phyloP scores from a whole-genome alignment of 2,888 invertebrate species.

The Allacma fusca region DNA sequence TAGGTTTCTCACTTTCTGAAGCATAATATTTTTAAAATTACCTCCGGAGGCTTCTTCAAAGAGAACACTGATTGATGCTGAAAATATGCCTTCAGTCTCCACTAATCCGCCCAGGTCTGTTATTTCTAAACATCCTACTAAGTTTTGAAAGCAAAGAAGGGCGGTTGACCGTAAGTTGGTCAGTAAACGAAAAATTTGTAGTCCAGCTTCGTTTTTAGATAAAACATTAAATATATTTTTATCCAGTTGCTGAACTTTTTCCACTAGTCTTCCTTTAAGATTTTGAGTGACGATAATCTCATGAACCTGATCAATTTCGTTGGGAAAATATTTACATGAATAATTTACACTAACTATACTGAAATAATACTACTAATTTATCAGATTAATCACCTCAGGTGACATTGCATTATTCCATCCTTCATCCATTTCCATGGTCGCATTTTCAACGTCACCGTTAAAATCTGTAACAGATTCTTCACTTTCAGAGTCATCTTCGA shows the following conservation, averaged over 20 bases:
- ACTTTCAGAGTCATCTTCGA: conserved; percentile 65
- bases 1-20: not conserved
- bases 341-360: not conserved
- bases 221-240: not conserved
- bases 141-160: conserved; percentile 75
- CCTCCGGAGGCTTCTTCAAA: conserved; percentile 31
- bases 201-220: not conserved
- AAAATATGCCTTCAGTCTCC: conserved; percentile 65
- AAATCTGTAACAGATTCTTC: conserved; percentile 66
- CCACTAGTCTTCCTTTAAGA: conserved; percentile 11
- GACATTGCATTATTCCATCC: conserved; percentile 55
- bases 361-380: not conserved
- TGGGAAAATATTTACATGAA: not conserved
- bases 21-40: not conserved
- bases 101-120: conserved; percentile 72
- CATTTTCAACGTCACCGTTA: conserved; percentile 63
- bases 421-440: conserved; percentile 39
- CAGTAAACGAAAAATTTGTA: not conserved
- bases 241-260: not conserved
- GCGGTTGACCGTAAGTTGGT: conserved; percentile 71
- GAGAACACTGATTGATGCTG: conserved; percentile 70
- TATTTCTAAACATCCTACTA: conserved; percentile 71
- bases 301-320: too few relatives aligned
- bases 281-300: conserved; percentile 18
- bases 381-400: conserved; percentile 14